These are phyloP conservation scores for Oceanodroma tethys DNA, from an alignment of 2,113 vertebrate genomes.

Conservation along the genomic window DNA sequence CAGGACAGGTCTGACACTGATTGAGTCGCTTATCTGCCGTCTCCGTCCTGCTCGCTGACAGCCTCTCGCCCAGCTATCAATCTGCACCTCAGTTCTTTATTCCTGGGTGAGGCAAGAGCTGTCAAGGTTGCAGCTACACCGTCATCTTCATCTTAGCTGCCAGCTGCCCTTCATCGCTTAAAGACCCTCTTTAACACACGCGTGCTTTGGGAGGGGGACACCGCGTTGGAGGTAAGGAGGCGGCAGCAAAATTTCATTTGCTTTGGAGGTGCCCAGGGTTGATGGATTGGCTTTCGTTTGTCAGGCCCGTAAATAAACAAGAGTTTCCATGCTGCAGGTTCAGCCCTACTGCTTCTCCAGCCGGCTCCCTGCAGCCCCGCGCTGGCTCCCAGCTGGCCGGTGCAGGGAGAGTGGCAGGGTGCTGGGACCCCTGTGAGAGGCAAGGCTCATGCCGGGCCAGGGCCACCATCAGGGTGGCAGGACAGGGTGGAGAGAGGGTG, in stretches of 20 bases:
- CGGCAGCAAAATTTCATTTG: neutral
- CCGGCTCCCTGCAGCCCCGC: accelerated
- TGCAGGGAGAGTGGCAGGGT: neutral
- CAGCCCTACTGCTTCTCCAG: neutral
- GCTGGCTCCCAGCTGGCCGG: neutral
- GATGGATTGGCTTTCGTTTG: neutral
- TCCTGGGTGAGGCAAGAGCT: constrained; percentile 42
- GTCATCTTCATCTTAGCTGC: constrained; percentile 62
- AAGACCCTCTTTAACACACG: constrained; percentile 22
- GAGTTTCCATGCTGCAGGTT: neutral
- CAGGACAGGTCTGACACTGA: constrained; percentile 71
- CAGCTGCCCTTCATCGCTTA: constrained; percentile 30
- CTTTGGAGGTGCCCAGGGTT: neutral
- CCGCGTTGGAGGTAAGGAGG: neutral
- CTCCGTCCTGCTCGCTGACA: constrained; percentile 52
- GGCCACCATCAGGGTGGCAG: neutral
- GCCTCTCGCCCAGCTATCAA: constrained; percentile 60
- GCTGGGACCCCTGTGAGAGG: neutral
- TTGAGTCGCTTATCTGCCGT: constrained; percentile 68
- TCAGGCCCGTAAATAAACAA: neutral
- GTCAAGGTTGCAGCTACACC: constrained; percentile 55
- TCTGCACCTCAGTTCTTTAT: constrained; percentile 55
- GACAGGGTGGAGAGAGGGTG: neutral
- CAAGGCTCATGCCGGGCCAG: accelerated
- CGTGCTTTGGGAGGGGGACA: neutral